Evolutionary conservation across 2,797 vertebrate genomes (phyloP), one percentile per base, ranked within the genome.

Genomic region (Chloroceryle amazona): DNA sequence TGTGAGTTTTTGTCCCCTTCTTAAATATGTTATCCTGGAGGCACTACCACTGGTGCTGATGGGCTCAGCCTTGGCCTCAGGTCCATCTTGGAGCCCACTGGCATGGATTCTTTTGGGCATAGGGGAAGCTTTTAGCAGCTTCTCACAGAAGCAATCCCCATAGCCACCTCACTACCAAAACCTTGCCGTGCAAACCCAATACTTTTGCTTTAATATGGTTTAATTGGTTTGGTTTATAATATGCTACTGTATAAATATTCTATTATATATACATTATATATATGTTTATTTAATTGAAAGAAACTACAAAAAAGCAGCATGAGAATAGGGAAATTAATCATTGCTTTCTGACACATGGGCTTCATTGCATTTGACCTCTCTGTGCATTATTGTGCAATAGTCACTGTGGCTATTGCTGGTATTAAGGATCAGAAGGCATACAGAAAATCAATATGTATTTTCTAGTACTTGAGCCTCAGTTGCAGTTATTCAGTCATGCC

Each of bases 1-100:
- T 58, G 33, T 54, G 3, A 10, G 52, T 31, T 1, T 25, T 65
- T 70, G 31, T 31, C 2, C 21, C 33, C 6, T 63, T 70, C 37
- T 31, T 37, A 51, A 71, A 62, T 11, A 7, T 1, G 2, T 46
- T 68, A 31, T 57, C 12, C 10, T 28, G 49, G 22, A 49, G 41
- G 6, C 3, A 25, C 11, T 11, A 54, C 6, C 31, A 33, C 52
- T 3, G 6, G 13, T 9, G 3, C 0, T 0, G 26, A 29, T 44
- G 16, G 35, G 11, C n/a, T 57, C 21, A 33, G 55, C 6, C n/a
- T 71, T 71, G 21, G 15, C 9, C 22, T 28, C 3, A 6, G 11
- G 20, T 31, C 35, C 11, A 3, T 39, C 35, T 31, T 39, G 8
- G 47, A 52, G 35, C 28, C 4, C 1, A 14, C 35, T 41, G 67